Percentiles rank a stretch among this genome's conserved stretches.
Evolutionary conservation across 2,888 invertebrate species (phyloP).

Genomic region (Lasioglossum leucozonium): DNA sequence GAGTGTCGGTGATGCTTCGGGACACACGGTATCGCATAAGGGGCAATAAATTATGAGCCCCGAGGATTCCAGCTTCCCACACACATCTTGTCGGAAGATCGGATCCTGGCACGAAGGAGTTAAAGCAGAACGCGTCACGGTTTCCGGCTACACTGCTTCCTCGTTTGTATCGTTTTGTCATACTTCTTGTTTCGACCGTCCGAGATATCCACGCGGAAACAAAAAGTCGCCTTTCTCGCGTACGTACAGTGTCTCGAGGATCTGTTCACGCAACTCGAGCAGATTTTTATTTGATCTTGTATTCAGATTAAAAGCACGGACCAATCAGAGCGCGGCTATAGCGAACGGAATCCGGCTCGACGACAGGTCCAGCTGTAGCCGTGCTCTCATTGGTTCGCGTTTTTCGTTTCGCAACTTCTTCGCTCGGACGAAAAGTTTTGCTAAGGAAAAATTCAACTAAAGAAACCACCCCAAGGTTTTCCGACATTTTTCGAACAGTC

Average conservation of each 20-base stretch:
- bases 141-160: slow-evolving; percentile 10
- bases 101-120: slow-evolving; percentile 46
- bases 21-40: slow-evolving; percentile 28
- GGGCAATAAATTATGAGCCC: slow-evolving; percentile 45
- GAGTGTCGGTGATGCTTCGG: slow-evolving; percentile 33
- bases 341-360: too few relatives aligned
- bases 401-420: too few relatives aligned
- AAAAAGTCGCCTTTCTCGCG: neutral
- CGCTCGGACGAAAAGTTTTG: too few relatives aligned
- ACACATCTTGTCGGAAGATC: slow-evolving; percentile 54
- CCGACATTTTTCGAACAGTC: too few relatives aligned
- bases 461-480: too few relatives aligned
- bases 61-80: slow-evolving; percentile 50
- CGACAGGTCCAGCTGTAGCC: too few relatives aligned
- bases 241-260: neutral
- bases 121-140: slow-evolving; percentile 48
- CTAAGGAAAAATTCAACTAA: too few relatives aligned
- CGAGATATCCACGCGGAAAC: neutral
- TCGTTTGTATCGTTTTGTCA: slow-evolving; percentile 37
- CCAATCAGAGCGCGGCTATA: too few relatives aligned
- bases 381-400: too few relatives aligned
- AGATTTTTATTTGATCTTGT: neutral
- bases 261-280: neutral
- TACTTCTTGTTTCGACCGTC: slow-evolving; percentile 9
- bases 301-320: too few relatives aligned